phyloP scores from a whole-genome alignment of 2,888 invertebrate genomes.

The Pheosia tremula region DNA sequence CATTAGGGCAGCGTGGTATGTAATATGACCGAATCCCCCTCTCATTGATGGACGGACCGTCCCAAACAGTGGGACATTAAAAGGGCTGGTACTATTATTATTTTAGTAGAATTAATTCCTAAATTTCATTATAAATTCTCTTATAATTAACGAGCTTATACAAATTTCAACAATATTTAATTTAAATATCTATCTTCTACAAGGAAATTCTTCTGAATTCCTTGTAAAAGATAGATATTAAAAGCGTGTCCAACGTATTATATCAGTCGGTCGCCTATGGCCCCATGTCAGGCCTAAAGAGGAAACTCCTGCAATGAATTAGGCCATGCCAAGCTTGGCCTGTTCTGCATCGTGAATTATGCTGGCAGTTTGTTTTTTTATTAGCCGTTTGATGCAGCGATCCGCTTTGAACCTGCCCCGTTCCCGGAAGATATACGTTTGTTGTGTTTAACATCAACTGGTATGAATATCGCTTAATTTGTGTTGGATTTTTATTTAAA shows the following conservation, averaged over 20 bases:
- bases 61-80: no score
- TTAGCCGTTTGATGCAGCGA: slow-evolving; percentile 33
- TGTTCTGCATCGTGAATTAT: slow-evolving; percentile 45
- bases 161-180: no score
- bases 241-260: background rate
- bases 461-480: slow-evolving; percentile 24
- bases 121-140: no score
- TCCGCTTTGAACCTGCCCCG: slow-evolving; percentile 29
- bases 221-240: no score
- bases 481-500: background rate
- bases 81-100: no score
- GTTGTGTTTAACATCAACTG: slow-evolving; percentile 24
- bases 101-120: no score
- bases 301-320: slow-evolving; percentile 51
- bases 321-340: slow-evolving; percentile 49
- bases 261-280: slow-evolving; percentile 8
- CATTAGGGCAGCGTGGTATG: no score
- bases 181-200: no score
- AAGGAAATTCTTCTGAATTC: no score
- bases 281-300: slow-evolving; percentile 23
- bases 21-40: no score
- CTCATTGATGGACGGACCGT: no score
- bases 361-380: slow-evolving; percentile 42
- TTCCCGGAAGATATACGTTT: slow-evolving; percentile 20
- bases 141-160: no score